Base-by-base conservation (phyloP, 2,888 invertebrate genomes). In the Lycaena phlaeas region DNA sequence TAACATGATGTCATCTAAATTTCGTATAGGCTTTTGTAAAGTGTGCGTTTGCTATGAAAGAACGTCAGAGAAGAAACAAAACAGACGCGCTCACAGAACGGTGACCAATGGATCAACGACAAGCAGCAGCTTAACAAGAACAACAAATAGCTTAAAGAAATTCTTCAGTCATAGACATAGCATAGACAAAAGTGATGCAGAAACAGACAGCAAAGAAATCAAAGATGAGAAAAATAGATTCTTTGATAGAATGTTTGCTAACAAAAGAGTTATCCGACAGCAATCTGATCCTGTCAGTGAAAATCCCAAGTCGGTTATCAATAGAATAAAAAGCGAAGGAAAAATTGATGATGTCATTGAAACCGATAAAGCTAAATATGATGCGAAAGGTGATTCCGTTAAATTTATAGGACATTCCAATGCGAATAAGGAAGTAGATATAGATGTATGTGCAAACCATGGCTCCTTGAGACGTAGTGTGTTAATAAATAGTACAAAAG, bases 1-100 rank as follows among this genome's bases (percentile, higher is more conserved):
- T 67, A 96, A 95, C 67, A 81, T 96, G 48, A 94, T 96, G 92
- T 95, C 94, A 28, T 93, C 94, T 2, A 95, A 95, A 75, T 96
- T 96, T 64, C 89, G 96, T 2, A 87, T 90, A 41, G 94, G 93
- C 1, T 94, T 94, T 57, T 84, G 90, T 41, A 87, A 87, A 58
- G 86, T 93, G 0, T 92, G 90, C 57, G 86, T 88, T 28, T 82
- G 87, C 51, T 85, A 82, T 42, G 84, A 75, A 42, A 76, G 75
- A 38, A 73, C 72, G n/a, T 56, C 63, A 10, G 71, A 68, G 30
- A 59, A 58, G 31, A 65, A 74, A 27, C 78, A 78, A 42, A 75
- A 82, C 41, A 76, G 81, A 47, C 63, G 79, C 46, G 70, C 61
- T 2, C 68, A 70, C 27, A 68, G 86, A 44, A 89, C 88, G 1